Evolutionary conservation across 2,888 invertebrate genomes (phyloP), one percentile per base, ranked within the genome.

Genomic region (Nebria salina): DNA sequence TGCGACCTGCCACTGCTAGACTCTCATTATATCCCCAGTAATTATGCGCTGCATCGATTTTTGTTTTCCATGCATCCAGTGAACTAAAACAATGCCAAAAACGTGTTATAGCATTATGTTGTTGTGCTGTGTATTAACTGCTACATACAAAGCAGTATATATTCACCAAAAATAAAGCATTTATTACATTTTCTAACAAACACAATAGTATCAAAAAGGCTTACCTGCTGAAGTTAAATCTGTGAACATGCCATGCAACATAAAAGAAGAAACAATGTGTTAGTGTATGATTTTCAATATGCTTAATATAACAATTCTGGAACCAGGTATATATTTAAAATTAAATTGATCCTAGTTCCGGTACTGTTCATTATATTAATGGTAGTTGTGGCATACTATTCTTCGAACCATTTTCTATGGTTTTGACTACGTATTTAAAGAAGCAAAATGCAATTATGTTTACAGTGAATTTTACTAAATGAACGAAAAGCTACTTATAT

Each of bases 21-120:
- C 95, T 94, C 84, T 95, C 95, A 86, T 97, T 97, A 88, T 96
- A 96, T 82, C 98, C 97, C 98, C 98, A 98, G 90, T 95, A 98
- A 87, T 98, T 98, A 87, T 95, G 93, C 54, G 94, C 93, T 0
- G 98, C 98, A 87, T 98, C 97, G 72, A 98, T 94, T 85, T 93
- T 94, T 0, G 96, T 95, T 84, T 95, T 93, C 95, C 95, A 95
- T n/a, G 94, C 90, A 87, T 96, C 96, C 83, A 95, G 89, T 75
- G 95, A 93, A 86, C 95, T 95, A 87, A 74, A 83, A 72, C 25
- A 54, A 72, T 72, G 70, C 13, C 65, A 76, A 74, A 76, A 26
- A 34, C 68, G 66, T 8, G 41, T 72, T 65, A 73, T 64, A 26
- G 7, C 43, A 54, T 26, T 72, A 11, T 81, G 76, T 26, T 34